Conservation (phyloP, 1,140 invertebrate genomes). For the Zophobas atratus region DNA sequence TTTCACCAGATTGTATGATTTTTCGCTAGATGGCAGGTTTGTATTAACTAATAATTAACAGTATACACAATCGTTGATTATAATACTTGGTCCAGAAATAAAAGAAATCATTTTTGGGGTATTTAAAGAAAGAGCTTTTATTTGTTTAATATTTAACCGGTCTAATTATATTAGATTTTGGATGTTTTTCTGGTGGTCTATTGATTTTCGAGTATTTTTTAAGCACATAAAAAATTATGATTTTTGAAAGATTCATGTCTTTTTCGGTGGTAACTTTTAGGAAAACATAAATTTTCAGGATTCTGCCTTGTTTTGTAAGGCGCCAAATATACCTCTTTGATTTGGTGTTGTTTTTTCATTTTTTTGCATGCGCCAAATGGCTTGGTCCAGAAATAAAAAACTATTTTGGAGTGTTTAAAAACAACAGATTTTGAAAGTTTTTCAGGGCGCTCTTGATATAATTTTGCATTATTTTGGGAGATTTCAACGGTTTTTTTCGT, state of each 20-base stretch:
- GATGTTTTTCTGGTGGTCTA: slow-evolving; percentile 6
- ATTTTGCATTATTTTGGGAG: slow-evolving; percentile 1
- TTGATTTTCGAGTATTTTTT: neutral
- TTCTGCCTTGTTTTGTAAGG: too few species aligned
- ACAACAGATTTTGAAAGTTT: neutral
- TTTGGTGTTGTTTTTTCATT: too few species aligned
- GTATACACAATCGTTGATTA: neutral
- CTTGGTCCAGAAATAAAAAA: too few species aligned
- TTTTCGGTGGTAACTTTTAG: too few species aligned
- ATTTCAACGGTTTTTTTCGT: slow-evolving; percentile 31
- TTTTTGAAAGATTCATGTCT: too few species aligned
- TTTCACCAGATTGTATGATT: neutral
- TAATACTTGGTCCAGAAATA: neutral
- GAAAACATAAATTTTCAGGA: too few species aligned
- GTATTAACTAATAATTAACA: neutral
- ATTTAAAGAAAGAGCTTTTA: too few species aligned
- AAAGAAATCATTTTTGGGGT: neutral
- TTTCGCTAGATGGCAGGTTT: neutral
- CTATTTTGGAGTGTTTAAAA: too few species aligned
- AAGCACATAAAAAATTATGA: too few species aligned
- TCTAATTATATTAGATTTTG: slow-evolving; percentile 3
- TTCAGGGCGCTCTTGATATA: slow-evolving; percentile 19
- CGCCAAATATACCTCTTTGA: too few species aligned
- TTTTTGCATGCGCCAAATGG: too few species aligned
- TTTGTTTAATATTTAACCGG: too few species aligned